Evolutionary conservation across 2,888 invertebrate genomes (phyloP), one percentile per base, ranked within the genome.

Genomic region (Ornithoptera alexandrae): DNA sequence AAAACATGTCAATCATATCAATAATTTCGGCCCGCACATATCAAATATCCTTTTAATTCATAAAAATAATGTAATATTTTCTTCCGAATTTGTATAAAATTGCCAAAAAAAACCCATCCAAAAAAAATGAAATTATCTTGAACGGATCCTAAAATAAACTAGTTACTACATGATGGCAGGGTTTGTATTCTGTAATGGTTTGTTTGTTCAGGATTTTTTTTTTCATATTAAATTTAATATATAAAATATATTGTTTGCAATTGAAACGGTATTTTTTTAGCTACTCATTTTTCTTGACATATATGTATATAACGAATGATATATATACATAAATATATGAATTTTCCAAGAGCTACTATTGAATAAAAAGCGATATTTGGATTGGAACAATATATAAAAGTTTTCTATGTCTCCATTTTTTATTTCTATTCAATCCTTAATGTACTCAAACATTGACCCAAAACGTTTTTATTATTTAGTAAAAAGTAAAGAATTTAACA

Each of bases 21-120:
- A 50, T 60, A 46, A 17, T 22, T 42, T 46, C 30, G 50, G 42
- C 60, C 30, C 22, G 50, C 17, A 66, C 59, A 50, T 66, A 60
- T 36, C 50, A 63, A 66, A 50, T 59, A 20, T 60, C n/a, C 30
- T 59, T 24, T 30, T 22, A 56, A 17, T 53, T 36, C 5, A 46
- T 36, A 46, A 62, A 67, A 68, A 63, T 36, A 59, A 68, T 68
- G 68, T 68, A 65, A 65, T 24, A 69, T 71, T 72, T 71, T 70
- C 53, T 64, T 56, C 3, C 1, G 24, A 57, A 57, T 39, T 57
- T 20, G 1, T 39, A 7, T 36, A 56, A 65, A 42, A 39, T n/a
- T 50, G 42, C 18, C 10, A 69, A 69, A 69, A 64, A 53, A 53
- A 53, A 20, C 50, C 50, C 57, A 57, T 46, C 53, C 59, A 64